Conservation (phyloP, 2,888 invertebrate genomes). For the Standfussiana lucernea region DNA sequence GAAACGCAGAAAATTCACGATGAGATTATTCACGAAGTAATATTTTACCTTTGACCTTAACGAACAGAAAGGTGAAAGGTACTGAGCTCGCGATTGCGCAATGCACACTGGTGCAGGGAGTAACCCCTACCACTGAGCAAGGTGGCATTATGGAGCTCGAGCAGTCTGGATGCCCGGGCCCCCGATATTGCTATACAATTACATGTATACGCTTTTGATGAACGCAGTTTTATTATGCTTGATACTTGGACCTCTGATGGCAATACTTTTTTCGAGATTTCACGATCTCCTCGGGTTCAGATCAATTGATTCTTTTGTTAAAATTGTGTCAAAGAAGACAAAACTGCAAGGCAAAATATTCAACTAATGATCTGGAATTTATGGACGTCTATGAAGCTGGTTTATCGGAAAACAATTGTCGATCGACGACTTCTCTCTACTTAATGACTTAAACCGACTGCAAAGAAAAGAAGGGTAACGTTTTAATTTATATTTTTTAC, state of each 20-base stretch:
- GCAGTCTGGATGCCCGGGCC: slow-evolving; percentile 16
- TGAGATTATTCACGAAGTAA: background rate
- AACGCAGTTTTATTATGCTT: background rate
- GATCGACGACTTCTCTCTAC: too few species aligned
- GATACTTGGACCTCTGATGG: background rate
- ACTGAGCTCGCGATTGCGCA: slow-evolving; percentile 29
- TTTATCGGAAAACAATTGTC: too few species aligned
- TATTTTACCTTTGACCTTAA: slow-evolving; percentile 6
- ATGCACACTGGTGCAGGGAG: slow-evolving; percentile 32
- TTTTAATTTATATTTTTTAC: too few species aligned
- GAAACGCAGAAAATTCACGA: background rate
- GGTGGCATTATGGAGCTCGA: background rate
- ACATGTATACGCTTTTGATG: background rate
- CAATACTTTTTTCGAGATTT: background rate
- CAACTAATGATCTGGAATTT: too few species aligned
- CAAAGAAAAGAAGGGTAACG: too few species aligned
- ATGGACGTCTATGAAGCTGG: too few species aligned
- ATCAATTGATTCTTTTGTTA: background rate
- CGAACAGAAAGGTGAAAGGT: background rate
- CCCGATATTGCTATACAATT: background rate
- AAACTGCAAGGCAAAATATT: background rate
- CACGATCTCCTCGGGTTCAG: too few species aligned
- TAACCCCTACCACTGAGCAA: background rate
- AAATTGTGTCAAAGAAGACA: background rate
- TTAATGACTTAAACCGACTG: too few species aligned